Percentiles rank a stretch among this genome's conserved stretches.
These are phyloP conservation scores for Rotaria sp. DNA, from an alignment of 2,888 invertebrate genomes.

Conservation along the genomic window DNA sequence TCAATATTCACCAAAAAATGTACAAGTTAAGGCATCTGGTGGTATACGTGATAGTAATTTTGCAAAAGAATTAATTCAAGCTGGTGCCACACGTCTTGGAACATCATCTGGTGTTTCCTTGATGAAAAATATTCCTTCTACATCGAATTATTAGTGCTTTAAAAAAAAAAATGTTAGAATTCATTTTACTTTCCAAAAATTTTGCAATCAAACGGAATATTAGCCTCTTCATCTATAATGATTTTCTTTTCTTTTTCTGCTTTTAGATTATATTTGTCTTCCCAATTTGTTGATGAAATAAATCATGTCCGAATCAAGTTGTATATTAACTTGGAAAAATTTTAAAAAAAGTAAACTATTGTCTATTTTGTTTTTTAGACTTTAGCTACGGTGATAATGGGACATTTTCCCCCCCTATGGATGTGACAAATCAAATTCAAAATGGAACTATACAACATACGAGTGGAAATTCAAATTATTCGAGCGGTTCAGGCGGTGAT, in stretches of 20 bases:
- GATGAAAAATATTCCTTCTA: background rate
- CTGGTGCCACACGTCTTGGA: conserved; percentile 21
- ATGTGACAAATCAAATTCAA: background rate
- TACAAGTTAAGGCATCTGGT: conserved; percentile 29
- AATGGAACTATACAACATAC: background rate
- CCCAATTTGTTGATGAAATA: background rate
- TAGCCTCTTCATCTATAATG: background rate
- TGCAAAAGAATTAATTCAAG: conserved; percentile 14
- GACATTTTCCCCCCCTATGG: background rate
- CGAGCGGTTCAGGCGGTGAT: conserved; percentile 2
- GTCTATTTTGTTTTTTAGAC: background rate
- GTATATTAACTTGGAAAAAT: background rate
- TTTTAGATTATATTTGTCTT: background rate
- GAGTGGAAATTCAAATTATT: conserved; percentile 18
- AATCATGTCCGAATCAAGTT: background rate
- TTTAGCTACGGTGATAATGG: conserved; percentile 8
- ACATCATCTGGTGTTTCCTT: background rate
- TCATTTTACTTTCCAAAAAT: background rate
- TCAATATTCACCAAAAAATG: background rate
- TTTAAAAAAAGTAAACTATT: no score
- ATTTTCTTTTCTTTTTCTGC: background rate
- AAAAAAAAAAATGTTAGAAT: no score
- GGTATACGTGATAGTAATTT: background rate
- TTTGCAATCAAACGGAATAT: background rate
- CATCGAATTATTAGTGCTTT: background rate